Evolutionary conservation across 2,888 invertebrate genomes (phyloP).

Genomic region (Tanytarsus gracilentus): DNA sequence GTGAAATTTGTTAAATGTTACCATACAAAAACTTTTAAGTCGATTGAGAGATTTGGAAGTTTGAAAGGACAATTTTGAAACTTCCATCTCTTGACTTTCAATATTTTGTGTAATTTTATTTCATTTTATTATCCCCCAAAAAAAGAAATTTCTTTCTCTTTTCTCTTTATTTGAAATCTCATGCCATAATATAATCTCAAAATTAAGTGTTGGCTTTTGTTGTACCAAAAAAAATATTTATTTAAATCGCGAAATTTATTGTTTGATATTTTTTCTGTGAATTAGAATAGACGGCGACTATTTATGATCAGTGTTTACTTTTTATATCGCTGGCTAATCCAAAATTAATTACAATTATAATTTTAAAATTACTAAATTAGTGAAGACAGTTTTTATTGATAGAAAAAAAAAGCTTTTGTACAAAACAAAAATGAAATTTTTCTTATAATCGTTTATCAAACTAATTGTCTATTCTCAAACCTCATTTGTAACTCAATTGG

Average conservation of each 20-base stretch:
- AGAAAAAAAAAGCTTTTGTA: conserved; percentile 1
- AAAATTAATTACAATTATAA: background rate
- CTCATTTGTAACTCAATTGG: background rate
- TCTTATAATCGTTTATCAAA: background rate
- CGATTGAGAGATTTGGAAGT: no score
- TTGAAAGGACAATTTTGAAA: no score
- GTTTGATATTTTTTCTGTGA: no score
- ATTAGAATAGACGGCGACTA: conserved; percentile 10
- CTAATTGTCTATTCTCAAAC: background rate
- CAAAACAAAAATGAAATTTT: background rate
- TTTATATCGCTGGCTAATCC: conserved; percentile 5
- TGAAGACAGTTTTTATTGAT: background rate
- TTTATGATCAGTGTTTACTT: background rate
- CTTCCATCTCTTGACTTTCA: no score
- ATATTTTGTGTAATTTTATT: no score
- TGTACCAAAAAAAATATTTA: background rate
- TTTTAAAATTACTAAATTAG: background rate
- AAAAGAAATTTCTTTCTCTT: no score
- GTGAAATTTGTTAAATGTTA: no score
- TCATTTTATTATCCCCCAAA: no score
- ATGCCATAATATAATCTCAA: background rate
- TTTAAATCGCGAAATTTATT: no score
- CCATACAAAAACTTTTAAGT: no score
- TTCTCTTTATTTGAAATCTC: background rate
- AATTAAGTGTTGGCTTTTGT: background rate